Evolutionary conservation across 2,888 invertebrate species (phyloP), one percentile per base, ranked within the genome.

Genomic region (Seira ritae): DNA sequence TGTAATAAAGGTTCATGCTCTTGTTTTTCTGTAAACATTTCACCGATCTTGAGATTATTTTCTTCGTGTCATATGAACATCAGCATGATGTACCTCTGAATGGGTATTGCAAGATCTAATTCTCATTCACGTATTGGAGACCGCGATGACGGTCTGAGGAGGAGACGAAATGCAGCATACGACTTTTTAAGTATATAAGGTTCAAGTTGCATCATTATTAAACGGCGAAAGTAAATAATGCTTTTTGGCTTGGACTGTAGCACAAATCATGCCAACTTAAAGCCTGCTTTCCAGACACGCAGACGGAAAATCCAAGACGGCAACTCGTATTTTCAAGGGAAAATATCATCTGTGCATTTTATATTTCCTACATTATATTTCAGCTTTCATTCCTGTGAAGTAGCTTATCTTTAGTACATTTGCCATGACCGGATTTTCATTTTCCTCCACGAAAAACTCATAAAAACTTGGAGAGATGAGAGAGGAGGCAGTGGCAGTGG

Each of bases 381-480:
- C 22, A 4, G 65, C 20, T 12, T 65, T 22, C 23, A 65, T 17
- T 20, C 19, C 65, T 6, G 3, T 15, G 19, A 65, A 65, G 23
- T 55, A 82, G 71, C 76, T 77, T 82, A 77, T 77, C 77, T 82
- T 82, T 77, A 82, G 42, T 82, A 72, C 82, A 81, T 75, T 81
- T 80, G 67, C 82, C 82, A 70, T 73, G 82, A 82, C 82, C 82
- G 82, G 82, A 82, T 82, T 77, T 66, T 67, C 72, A 60, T 77
- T 77, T 77, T 77, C 67, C 69, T 72, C 31, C 72, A 77, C 73
- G 77, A 82, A 82, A 50, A 77, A 70, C 70, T 71, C 72, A 77
- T 82, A 82, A 82, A 82, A 77, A 50, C 60, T 42, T 70, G 77
- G 50, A 75, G 68, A 73, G 77, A 82, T 77, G 66, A 75, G 55